Evolutionary conservation across 1,140 invertebrate species (phyloP).

Genomic region (Micrasema minimum): DNA sequence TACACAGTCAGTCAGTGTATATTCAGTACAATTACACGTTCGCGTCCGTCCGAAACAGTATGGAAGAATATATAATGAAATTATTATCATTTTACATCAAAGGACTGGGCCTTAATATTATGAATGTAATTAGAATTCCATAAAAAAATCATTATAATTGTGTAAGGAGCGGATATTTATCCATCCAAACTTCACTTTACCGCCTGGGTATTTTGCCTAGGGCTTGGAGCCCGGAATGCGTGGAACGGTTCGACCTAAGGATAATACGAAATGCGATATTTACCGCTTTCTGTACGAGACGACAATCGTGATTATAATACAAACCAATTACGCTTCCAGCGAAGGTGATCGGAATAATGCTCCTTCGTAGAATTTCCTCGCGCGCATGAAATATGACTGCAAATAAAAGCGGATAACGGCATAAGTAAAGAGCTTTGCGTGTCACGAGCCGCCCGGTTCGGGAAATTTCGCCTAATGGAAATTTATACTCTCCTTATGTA

Average conservation of each 20-base stretch:
- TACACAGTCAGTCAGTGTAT: no score
- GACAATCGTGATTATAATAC: no score
- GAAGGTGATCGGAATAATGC: no score
- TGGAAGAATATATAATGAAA: no score
- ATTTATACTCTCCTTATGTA: not conserved
- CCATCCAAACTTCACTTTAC: no score
- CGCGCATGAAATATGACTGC: conserved; percentile 17
- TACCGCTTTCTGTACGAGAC: not conserved
- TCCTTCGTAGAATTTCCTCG: conserved; percentile 8
- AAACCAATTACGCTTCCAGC: no score
- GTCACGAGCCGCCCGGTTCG: not conserved
- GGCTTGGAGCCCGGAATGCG: no score
- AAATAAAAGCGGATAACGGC: conserved; percentile 21
- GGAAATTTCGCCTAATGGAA: conserved; percentile 8
- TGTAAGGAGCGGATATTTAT: no score
- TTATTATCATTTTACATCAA: not conserved
- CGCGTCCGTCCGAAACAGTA: not conserved
- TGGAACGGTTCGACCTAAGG: not conserved
- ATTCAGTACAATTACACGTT: not conserved
- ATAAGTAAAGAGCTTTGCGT: conserved; percentile 23
- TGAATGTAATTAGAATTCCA: no score
- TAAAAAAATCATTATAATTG: no score
- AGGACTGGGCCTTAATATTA: no score
- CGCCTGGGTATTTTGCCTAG: no score
- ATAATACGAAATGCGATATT: not conserved